Percentiles rank a stretch among this genome's conserved stretches.
phyloP scores from a whole-genome alignment of 2,113 vertebrate species.

The Psettodes erumei region DNA sequence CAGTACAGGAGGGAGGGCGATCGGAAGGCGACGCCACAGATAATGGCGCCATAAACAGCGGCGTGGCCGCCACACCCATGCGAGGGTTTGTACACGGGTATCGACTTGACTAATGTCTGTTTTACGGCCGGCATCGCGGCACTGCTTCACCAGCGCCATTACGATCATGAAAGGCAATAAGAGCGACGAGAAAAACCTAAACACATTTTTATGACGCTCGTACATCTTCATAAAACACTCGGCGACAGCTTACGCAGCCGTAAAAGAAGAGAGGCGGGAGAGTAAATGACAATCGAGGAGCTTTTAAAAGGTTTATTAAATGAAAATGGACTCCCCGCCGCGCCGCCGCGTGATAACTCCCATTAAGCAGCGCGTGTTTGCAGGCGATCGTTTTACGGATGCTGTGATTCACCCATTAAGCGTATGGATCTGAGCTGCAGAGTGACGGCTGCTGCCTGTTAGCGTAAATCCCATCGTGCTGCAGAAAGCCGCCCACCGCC shows the following conservation, averaged over 20 bases:
- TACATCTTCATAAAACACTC: constrained; percentile 65
- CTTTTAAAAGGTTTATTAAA: constrained; percentile 65
- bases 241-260: constrained; percentile 14
- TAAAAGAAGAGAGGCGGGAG: constrained; percentile 34
- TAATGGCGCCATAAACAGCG: too few relatives aligned
- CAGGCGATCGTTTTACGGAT: constrained; percentile 6
- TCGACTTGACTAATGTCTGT: constrained; percentile 64
- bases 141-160: constrained; percentile 35
- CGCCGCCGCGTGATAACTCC: not conserved
- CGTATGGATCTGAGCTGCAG: not conserved
- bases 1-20: too few relatives aligned
- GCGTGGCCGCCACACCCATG: not conserved
- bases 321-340: constrained; percentile 44
- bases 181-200: constrained; percentile 52
- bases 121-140: constrained; percentile 64
- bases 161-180: constrained; percentile 61
- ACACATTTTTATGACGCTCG: constrained; percentile 61
- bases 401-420: constrained; percentile 29
- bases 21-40: too few relatives aligned
- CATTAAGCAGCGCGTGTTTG: constrained; percentile 37
- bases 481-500: constrained; percentile 4
- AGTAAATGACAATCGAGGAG: constrained; percentile 46
- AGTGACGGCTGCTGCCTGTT: not conserved
- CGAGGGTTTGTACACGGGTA: not conserved
- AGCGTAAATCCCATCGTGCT: constrained; percentile 36